Conservation (phyloP, 1,140 invertebrate species). For the Lordiphosa stackelbergi region DNA sequence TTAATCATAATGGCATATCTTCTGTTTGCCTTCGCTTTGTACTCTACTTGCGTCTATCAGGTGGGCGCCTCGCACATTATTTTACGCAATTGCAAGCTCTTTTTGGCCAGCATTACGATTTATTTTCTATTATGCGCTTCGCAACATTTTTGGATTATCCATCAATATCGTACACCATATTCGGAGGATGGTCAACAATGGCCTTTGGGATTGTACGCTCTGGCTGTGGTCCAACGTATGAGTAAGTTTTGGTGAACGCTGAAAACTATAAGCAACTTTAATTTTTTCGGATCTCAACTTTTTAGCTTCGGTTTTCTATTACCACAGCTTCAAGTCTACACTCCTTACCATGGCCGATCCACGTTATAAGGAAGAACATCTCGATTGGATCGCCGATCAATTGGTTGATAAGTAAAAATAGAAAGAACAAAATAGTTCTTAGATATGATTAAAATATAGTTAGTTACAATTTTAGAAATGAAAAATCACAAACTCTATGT, state of each 20-base stretch:
- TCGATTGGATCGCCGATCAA: conserved; percentile 83
- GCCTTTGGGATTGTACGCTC: conserved; percentile 51
- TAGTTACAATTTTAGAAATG: conserved; percentile 1
- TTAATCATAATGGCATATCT: conserved; percentile 83
- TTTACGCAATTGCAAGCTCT: conserved; percentile 80
- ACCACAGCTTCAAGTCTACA: conserved; percentile 86
- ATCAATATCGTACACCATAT: conserved; percentile 40
- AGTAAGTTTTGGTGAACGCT: conserved; percentile 35
- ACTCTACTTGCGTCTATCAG: conserved; percentile 86
- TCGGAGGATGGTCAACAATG: conserved; percentile 28
- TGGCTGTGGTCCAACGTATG: conserved; percentile 59
- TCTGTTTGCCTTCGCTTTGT: conserved; percentile 82
- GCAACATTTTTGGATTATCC: conserved; percentile 79
- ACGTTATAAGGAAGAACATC: conserved; percentile 83
- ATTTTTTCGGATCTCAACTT: conserved; percentile 17
- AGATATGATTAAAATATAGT: conserved; percentile 23
- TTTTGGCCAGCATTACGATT: conserved; percentile 79
- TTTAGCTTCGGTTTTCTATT: conserved; percentile 85
- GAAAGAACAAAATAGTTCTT: not conserved
- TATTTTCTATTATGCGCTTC: conserved; percentile 75
- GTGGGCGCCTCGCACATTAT: conserved; percentile 85
- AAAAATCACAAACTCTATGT: no score
- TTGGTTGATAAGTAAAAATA: conserved; percentile 60
- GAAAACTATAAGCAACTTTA: not conserved
- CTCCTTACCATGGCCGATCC: conserved; percentile 84